These are phyloP conservation scores for Phrynocephalus vlangalii DNA, from an alignment of 2,797 vertebrate species.

Conservation along the genomic window DNA sequence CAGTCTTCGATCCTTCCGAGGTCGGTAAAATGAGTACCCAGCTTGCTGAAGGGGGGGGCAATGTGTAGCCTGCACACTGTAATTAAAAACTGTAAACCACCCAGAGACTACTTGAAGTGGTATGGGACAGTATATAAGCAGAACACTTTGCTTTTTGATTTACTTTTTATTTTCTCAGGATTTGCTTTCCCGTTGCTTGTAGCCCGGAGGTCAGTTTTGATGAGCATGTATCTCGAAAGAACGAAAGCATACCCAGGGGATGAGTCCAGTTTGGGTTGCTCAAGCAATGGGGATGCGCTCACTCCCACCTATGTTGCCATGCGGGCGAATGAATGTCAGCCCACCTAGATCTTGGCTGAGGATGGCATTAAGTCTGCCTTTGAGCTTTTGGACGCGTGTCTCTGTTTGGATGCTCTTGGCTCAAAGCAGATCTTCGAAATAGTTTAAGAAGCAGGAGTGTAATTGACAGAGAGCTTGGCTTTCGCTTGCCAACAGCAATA, in stretches of 20 bases:
- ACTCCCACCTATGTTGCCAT: neutral
- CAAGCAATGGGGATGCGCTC: neutral
- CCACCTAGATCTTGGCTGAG: neutral
- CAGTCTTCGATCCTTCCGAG: too few relatives aligned
- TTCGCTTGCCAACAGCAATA: neutral
- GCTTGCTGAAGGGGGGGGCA: too few relatives aligned
- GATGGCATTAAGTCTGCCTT: neutral
- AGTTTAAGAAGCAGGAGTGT: neutral
- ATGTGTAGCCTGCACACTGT: too few relatives aligned
- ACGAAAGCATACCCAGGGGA: too few relatives aligned
- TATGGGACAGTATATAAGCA: too few relatives aligned
- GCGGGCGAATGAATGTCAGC: too few relatives aligned
- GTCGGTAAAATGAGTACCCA: too few relatives aligned
- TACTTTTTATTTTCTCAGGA: neutral
- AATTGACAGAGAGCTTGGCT: neutral
- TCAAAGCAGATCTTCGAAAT: neutral
- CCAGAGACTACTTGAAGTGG: too few relatives aligned
- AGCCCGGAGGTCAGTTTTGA: neutral
- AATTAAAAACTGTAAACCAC: too few relatives aligned
- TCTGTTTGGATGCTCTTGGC: neutral
- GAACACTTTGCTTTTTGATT: neutral
- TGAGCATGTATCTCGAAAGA: neutral
- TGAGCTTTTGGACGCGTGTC: neutral
- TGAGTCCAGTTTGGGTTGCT: neutral
- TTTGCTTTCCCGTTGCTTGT: neutral